Conservation (phyloP, 2,113 vertebrate species). For the Caranx melampygus region DNA sequence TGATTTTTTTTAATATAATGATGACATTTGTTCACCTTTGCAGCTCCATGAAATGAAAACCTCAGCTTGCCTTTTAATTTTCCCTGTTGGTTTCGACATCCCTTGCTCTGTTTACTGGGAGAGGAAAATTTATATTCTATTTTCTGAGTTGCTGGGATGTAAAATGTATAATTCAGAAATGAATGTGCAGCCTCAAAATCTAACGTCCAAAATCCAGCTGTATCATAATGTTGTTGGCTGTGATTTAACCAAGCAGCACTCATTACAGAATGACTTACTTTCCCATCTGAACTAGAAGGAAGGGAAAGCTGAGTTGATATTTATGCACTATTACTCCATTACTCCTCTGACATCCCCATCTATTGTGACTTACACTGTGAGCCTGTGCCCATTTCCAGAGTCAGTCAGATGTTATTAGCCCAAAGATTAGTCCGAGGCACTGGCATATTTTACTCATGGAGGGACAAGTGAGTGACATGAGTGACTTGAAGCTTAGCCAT, state of each 20-base stretch:
- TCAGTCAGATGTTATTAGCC: constrained; percentile 52
- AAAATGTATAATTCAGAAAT: constrained; percentile 24
- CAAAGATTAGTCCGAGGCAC: constrained; percentile 43
- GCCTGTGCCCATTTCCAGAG: constrained; percentile 35
- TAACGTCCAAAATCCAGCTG: constrained; percentile 8
- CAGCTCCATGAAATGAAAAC: constrained; percentile 24
- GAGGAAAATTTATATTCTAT: constrained; percentile 17
- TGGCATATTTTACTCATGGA: constrained; percentile 34
- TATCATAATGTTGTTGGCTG: constrained; percentile 1
- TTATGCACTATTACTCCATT: constrained; percentile 51
- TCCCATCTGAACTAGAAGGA: constrained; percentile 21
- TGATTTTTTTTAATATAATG: constrained; percentile 50
- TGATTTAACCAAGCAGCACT: constrained; percentile 45
- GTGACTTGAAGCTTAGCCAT: constrained; percentile 36
- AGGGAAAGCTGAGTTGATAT: constrained; percentile 51
- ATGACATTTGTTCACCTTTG: constrained; percentile 61
- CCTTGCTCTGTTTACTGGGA: constrained; percentile 12
- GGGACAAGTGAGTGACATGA: constrained; percentile 35
- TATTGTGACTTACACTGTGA: constrained; percentile 43
- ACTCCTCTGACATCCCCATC: constrained; percentile 53
- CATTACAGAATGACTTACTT: constrained; percentile 38
- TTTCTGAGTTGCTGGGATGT: constrained; percentile 20
- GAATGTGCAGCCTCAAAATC: constrained; percentile 9
- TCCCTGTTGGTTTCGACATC: constrained; percentile 2
- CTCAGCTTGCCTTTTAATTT: constrained; percentile 19